phyloP scores from a whole-genome alignment of 2,888 invertebrate genomes.

The Hypomecis atomaria region DNA sequence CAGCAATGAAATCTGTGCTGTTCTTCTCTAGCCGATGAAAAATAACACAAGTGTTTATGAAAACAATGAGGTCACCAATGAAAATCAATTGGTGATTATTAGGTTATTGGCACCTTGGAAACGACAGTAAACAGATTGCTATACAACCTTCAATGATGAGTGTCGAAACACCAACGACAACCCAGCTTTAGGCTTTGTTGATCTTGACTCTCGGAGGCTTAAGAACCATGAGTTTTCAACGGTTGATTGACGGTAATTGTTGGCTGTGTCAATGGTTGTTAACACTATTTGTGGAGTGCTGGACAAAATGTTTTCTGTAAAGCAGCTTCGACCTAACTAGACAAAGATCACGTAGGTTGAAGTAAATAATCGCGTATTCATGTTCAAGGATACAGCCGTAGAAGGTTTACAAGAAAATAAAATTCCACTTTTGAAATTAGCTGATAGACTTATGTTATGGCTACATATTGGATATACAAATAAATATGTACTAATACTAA shows the following conservation, averaged over 20 bases:
- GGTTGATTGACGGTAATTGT: conserved; percentile 27
- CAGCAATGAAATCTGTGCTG: conserved; percentile 12
- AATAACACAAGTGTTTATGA: conserved; percentile 35
- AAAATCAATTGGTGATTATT: conserved; percentile 47
- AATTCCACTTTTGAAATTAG: background rate
- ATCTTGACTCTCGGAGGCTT: conserved; percentile 23
- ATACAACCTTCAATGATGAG: conserved; percentile 26
- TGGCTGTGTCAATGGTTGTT: conserved; percentile 19
- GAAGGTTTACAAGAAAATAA: background rate
- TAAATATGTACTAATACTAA: too few species aligned
- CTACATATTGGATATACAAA: too few species aligned
- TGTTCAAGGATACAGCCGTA: background rate
- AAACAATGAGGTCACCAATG: conserved; percentile 48
- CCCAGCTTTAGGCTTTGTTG: conserved; percentile 19
- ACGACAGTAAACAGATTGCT: conserved; percentile 21
- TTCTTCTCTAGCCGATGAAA: conserved; percentile 36
- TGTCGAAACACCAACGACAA: conserved; percentile 24
- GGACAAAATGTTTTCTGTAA: conserved; percentile 11
- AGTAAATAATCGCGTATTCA: conserved; percentile 9
- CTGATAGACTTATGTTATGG: background rate
- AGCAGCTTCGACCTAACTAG: conserved; percentile 4
- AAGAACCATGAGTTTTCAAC: conserved; percentile 16
- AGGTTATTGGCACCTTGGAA: conserved; percentile 47
- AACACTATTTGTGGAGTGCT: conserved; percentile 17
- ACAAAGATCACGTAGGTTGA: conserved; percentile 17